These are phyloP conservation scores for Trichoplusia ni DNA, from an alignment of 1,140 invertebrate species.

Conservation along the genomic window DNA sequence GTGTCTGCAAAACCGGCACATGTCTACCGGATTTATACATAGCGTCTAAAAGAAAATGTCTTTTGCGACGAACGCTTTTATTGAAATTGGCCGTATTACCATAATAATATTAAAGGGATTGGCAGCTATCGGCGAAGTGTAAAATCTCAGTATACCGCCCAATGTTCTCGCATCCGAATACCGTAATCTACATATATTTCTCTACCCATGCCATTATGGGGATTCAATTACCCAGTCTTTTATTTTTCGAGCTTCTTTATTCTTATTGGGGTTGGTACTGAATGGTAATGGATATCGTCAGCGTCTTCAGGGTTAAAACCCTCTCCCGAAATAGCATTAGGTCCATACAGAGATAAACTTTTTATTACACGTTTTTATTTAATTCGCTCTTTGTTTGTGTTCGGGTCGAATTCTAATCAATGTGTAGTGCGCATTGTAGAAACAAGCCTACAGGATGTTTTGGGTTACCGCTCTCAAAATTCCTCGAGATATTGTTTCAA, in stretches of 20 bases:
- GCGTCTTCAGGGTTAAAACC: conserved; percentile 32
- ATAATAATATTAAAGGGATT: conserved; percentile 79
- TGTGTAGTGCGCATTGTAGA: conserved; percentile 12
- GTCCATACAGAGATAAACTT: conserved; percentile 34
- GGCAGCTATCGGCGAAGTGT: conserved; percentile 73
- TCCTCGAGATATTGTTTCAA: not conserved
- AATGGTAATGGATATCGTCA: conserved; percentile 44
- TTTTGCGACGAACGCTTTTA: conserved; percentile 70
- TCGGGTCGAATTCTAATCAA: conserved; percentile 29
- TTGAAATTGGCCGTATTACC: conserved; percentile 77
- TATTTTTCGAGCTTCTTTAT: conserved; percentile 66
- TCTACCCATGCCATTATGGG: conserved; percentile 55
- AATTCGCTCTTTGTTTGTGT: conserved; percentile 32
- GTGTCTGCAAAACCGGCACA: conserved; percentile 63
- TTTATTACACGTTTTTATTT: conserved; percentile 37
- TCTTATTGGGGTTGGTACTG: conserved; percentile 34
- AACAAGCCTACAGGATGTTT: conserved; percentile 5
- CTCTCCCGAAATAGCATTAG: conserved; percentile 25
- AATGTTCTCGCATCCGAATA: conserved; percentile 62
- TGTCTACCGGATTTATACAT: conserved; percentile 72
- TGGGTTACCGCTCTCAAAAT: not conserved
- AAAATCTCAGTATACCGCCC: conserved; percentile 70
- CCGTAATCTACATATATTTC: conserved; percentile 73
- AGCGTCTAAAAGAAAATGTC: conserved; percentile 65
- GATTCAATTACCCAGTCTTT: conserved; percentile 74